Conservation (phyloP, 2,113 vertebrate species). For the Elephas maximus region DNA sequence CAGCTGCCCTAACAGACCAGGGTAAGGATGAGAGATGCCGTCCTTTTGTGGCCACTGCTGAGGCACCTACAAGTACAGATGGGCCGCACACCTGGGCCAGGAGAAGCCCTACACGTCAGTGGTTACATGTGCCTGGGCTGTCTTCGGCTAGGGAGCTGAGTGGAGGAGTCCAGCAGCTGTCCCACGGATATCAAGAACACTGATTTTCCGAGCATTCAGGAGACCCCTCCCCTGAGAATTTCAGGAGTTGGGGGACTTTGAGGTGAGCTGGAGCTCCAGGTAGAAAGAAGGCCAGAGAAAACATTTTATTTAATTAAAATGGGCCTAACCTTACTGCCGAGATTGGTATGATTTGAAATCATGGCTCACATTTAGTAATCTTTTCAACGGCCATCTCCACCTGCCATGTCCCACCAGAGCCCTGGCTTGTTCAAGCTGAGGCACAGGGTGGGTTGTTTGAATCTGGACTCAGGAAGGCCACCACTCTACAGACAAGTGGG, state of each 20-base stretch:
- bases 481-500: background rate
- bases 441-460: background rate
- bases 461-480: background rate
- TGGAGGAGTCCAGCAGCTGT: background rate
- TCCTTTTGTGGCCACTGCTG: background rate
- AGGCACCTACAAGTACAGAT: background rate
- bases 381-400: background rate
- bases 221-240: background rate
- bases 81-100: background rate
- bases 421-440: background rate
- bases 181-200: background rate
- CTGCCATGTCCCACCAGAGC: background rate
- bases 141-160: background rate
- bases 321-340: background rate
- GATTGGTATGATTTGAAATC: background rate
- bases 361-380: conserved; percentile 10
- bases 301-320: conserved; percentile 30
- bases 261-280: background rate
- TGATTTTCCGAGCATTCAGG: background rate
- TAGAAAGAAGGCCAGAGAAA: conserved; percentile 12
- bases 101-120: background rate
- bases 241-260: background rate
- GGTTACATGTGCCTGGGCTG: background rate
- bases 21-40: background rate
- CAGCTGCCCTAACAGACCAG: background rate